A percentile compares a stretch with the other conserved stretches of the same genome.
These are phyloP conservation scores for Parthenolecanium corni DNA, from an alignment of 2,888 invertebrate genomes.

Conservation along the genomic window DNA sequence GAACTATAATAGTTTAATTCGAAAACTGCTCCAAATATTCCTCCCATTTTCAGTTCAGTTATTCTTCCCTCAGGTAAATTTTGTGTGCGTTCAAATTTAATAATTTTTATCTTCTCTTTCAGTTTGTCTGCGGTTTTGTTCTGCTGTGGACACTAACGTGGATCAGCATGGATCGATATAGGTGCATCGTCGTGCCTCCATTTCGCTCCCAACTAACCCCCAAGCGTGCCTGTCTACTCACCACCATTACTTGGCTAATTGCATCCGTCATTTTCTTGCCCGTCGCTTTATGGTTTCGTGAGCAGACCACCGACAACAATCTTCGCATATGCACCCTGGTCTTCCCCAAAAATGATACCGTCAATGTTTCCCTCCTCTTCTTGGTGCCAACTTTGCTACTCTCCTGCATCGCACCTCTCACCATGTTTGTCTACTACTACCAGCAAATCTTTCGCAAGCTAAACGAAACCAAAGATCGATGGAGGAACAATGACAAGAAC, in stretches of 20 bases:
- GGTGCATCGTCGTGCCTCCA: conserved; percentile 47
- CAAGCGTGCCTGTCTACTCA: conserved; percentile 38
- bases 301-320: conserved; percentile 34
- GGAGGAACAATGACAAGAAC: conserved; percentile 37
- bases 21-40: too few relatives aligned
- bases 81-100: too few relatives aligned
- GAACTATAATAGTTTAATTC: too few relatives aligned
- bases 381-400: conserved; percentile 43
- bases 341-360: conserved; percentile 42
- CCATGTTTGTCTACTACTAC: conserved; percentile 45
- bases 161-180: conserved; percentile 47
- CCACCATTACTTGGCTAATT: conserved; percentile 43
- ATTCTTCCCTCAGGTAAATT: too few relatives aligned
- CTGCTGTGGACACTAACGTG: conserved; percentile 48
- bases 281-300: conserved; percentile 44
- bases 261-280: conserved; percentile 44
- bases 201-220: conserved; percentile 44
- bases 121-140: conserved; percentile 49
- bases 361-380: conserved; percentile 43
- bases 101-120: too few relatives aligned
- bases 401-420: conserved; percentile 45
- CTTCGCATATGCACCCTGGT: conserved; percentile 44
- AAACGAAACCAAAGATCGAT: conserved; percentile 43
- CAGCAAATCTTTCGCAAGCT: conserved; percentile 46
- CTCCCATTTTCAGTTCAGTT: too few relatives aligned